Evolutionary conservation across 2,113 vertebrate species (phyloP), one percentile per base, ranked within the genome.

Genomic region (Carollia perspicillata): DNA sequence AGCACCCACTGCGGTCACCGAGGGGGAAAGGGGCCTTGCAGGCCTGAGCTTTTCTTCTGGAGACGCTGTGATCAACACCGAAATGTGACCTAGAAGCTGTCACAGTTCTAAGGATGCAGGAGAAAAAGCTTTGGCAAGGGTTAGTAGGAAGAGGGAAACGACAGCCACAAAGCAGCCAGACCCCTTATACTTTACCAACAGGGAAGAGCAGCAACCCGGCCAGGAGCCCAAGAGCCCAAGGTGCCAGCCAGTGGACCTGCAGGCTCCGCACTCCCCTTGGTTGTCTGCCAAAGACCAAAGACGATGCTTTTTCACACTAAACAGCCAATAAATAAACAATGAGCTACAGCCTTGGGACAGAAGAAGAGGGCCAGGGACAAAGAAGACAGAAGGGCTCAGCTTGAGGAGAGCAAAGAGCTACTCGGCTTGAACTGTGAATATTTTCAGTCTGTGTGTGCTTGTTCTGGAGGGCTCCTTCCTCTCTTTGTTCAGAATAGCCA

Each of bases 101-200:
- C 92, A 95, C 83, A 71, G 92, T 92, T 88, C 78, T 95, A 83
- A 97, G 95, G 72, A 92, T 30, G 37, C 88, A 55, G 37, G 77
- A 96, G 85, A 94, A 97, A 97, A 96, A 89, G 87, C 20, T 81
- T 89, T 97, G 96, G 97, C 97, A 95, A 97, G 84, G 81, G 80
- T 93, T 95, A 94, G 94, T 89, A 94, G 80, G 93, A 93, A 89
- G 0, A 71, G 68, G 55, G 88, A 96, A 95, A 95, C 78, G 80
- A 93, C 86, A 66, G 74, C 55, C 51, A 93, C 78, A 69, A 87
- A 96, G 65, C 89, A 90, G 74, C 77, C 81, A 85, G 85, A 94
- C 65, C 93, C 97, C 86, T 88, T 83, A 74, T 89, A 91, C 89
- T 69, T 83, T 83, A 33, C 35, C 55, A 68, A 86, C 65, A 81